phyloP scores from a whole-genome alignment of 2,888 invertebrate species.

The Pasiphila rectangulata region DNA sequence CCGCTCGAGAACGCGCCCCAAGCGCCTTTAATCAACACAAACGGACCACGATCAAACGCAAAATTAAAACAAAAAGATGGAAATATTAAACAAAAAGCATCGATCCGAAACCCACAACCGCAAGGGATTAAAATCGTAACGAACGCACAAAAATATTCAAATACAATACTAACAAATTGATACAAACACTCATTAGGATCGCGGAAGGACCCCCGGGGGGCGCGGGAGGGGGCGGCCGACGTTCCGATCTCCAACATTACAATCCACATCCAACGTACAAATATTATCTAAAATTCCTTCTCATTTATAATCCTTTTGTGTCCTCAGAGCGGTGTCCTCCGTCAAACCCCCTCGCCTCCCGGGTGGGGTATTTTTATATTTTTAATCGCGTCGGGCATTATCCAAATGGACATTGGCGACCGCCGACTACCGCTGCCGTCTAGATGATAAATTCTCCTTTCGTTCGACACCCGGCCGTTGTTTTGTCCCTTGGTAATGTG shows the following conservation, averaged over 20 bases:
- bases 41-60: slow-evolving; percentile 37
- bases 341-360: slow-evolving; percentile 61
- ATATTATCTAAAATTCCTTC: slow-evolving; percentile 82
- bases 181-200: slow-evolving; percentile 81
- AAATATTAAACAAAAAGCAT: slow-evolving; percentile 70
- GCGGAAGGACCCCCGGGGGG: slow-evolving; percentile 57
- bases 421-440: slow-evolving; percentile 73
- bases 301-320: slow-evolving; percentile 82
- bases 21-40: slow-evolving; percentile 67
- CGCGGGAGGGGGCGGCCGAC: slow-evolving; percentile 37
- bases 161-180: slow-evolving; percentile 82
- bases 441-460: slow-evolving; percentile 80
- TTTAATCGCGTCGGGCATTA: slow-evolving; percentile 81
- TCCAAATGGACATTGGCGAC: slow-evolving; percentile 81
- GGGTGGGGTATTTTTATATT: slow-evolving; percentile 78
- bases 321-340: slow-evolving; percentile 80
- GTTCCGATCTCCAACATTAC: slow-evolving; percentile 72
- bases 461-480: slow-evolving; percentile 77
- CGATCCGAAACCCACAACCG: slow-evolving; percentile 67
- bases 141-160: slow-evolving; percentile 79
- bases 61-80: slow-evolving; percentile 53
- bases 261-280: slow-evolving; percentile 81
- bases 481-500: slow-evolving; percentile 72
- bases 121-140: slow-evolving; percentile 79
- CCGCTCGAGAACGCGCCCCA: slow-evolving; percentile 39